Conservation (phyloP, 2,888 invertebrate genomes). For the Rhynchonema sp. region DNA sequence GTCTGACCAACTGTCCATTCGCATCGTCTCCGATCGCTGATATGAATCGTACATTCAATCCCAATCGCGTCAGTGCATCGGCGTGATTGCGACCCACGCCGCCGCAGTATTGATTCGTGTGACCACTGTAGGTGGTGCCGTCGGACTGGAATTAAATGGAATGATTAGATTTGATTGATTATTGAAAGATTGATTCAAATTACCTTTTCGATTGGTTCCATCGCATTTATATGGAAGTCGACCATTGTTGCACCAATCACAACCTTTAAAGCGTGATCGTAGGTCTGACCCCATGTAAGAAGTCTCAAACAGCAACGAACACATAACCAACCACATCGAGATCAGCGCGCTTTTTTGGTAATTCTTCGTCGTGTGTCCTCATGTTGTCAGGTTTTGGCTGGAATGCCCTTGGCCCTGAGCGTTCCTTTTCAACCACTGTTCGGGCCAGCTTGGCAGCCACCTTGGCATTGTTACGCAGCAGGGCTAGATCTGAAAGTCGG, state of each 20-base stretch:
- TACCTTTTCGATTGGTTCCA: too few species aligned
- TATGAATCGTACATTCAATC: constrained; percentile 41
- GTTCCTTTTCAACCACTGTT: constrained; percentile 21
- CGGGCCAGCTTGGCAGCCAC: constrained; percentile 60
- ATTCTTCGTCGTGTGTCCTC: too few species aligned
- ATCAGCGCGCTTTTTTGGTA: too few species aligned
- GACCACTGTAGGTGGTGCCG: constrained; percentile 52
- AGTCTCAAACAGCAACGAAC: too few species aligned
- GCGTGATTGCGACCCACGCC: constrained; percentile 83
- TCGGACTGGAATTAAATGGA: constrained; percentile 34
- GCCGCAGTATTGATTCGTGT: constrained; percentile 47
- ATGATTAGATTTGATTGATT: too few species aligned
- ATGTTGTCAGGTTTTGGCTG: too few species aligned
- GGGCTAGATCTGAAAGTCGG: constrained; percentile 50
- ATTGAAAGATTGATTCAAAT: too few species aligned
- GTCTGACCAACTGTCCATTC: constrained; percentile 16
- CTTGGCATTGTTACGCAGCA: constrained; percentile 77
- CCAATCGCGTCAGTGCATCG: constrained; percentile 56
- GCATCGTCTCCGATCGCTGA: constrained; percentile 56
- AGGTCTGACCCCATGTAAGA: too few species aligned
- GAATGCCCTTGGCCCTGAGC: too few species aligned
- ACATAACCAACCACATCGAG: too few species aligned
- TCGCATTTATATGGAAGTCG: constrained; percentile 22
- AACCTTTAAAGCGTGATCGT: constrained; percentile 17
- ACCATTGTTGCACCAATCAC: constrained; percentile 25